Evolutionary conservation across 1,140 invertebrate species (phyloP).

Genomic region (Hycleus cichorii): DNA sequence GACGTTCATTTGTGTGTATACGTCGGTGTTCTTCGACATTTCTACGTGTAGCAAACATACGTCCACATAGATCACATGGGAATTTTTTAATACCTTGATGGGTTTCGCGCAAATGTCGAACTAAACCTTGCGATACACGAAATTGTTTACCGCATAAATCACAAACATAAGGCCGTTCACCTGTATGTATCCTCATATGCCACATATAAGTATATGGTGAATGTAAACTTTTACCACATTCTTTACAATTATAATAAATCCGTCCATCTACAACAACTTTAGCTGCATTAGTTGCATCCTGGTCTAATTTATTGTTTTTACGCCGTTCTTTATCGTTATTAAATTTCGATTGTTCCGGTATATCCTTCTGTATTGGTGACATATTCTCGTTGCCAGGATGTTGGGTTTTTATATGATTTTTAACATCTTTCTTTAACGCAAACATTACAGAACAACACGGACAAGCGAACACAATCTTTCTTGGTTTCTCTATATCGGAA

Average conservation of each 20-base stretch:
- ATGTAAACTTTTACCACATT: conserved; percentile 53
- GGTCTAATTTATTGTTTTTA: conserved; percentile 36
- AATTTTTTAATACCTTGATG: conserved; percentile 55
- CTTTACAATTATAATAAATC: conserved; percentile 49
- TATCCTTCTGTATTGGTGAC: not conserved
- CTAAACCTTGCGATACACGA: conserved; percentile 52
- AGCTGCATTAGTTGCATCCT: conserved; percentile 40
- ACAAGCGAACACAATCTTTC: conserved; percentile 22
- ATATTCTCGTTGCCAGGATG: conserved; percentile 29
- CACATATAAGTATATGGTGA: conserved; percentile 53
- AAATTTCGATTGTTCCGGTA: not conserved
- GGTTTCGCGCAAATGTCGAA: conserved; percentile 54
- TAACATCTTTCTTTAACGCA: conserved; percentile 33
- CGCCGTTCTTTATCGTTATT: conserved; percentile 16
- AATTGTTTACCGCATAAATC: conserved; percentile 68
- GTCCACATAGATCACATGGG: conserved; percentile 48
- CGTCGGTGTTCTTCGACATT: conserved; percentile 43
- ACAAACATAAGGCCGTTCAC: conserved; percentile 65
- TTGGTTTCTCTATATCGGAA: too few relatives aligned
- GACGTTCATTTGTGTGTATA: conserved; percentile 43
- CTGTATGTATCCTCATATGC: conserved; percentile 60
- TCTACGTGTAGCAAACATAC: conserved; percentile 46
- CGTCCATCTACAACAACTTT: conserved; percentile 43
- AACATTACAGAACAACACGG: conserved; percentile 34
- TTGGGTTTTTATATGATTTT: conserved; percentile 28